Percentiles rank a stretch among this genome's conserved stretches.
phyloP scores from a whole-genome alignment of 2,797 vertebrate species.

The Bovichtus diacanthus region DNA sequence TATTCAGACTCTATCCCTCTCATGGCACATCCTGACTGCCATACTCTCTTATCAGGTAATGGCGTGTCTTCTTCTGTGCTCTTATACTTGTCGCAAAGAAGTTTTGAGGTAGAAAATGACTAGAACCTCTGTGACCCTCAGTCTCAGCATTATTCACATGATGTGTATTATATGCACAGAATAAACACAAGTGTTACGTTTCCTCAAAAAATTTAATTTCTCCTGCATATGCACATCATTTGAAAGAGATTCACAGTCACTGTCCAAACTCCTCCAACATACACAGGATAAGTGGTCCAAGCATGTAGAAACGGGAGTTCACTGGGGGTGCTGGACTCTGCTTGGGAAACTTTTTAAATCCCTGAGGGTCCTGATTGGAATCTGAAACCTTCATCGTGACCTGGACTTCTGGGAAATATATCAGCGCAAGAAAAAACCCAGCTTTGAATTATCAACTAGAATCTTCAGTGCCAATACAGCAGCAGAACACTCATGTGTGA shows the following conservation, averaged over 20 bases:
- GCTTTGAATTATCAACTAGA: constrained; percentile 23
- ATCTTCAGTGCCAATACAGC: background rate
- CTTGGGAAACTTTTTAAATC: constrained; percentile 30
- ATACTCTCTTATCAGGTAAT: background rate
- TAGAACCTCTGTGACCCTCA: background rate
- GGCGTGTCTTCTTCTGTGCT: background rate
- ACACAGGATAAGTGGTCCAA: background rate
- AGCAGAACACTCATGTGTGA: background rate
- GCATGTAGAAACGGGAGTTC: constrained; percentile 26
- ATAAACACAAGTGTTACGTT: background rate
- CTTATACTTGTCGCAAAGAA: background rate
- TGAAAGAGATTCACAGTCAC: background rate
- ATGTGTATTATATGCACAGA: background rate
- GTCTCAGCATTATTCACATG: constrained; percentile 6
- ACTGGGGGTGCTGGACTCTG: background rate
- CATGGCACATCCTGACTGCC: background rate
- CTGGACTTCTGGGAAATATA: constrained; percentile 6
- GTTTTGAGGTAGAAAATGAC: constrained; percentile 19
- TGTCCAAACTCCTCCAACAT: background rate
- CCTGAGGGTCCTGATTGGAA: constrained; percentile 26
- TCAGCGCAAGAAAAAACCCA: background rate
- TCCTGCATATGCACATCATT: background rate
- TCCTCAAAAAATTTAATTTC: background rate
- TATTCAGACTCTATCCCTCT: background rate
- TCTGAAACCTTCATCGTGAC: constrained; percentile 17